phyloP scores from a whole-genome alignment of 2,113 vertebrate species.

The Leptodactylus fuscus region DNA sequence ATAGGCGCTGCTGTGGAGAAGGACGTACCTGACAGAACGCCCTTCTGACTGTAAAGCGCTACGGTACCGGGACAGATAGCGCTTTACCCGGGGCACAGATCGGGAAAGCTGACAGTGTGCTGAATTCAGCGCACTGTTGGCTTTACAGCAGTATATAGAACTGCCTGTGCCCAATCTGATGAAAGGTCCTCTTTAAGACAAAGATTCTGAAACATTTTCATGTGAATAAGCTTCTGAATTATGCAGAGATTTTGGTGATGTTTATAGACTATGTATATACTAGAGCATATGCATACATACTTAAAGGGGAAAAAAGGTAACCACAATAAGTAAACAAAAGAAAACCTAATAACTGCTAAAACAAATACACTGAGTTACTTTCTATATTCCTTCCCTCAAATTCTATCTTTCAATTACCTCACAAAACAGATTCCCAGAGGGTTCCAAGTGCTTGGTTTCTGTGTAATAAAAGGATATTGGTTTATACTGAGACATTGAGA shows the following conservation, averaged over 20 bases:
- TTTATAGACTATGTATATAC: too few species aligned
- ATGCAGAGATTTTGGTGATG: not conserved
- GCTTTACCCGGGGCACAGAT: too few species aligned
- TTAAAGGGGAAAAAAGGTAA: not conserved
- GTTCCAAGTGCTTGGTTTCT: not conserved
- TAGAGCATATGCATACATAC: too few species aligned
- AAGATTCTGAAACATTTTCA: not conserved
- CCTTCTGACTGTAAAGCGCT: too few species aligned
- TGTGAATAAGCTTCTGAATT: not conserved
- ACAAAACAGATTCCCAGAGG: slow-evolving; percentile 26
- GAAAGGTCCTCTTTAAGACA: too few species aligned
- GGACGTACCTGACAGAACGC: too few species aligned
- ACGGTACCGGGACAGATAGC: too few species aligned
- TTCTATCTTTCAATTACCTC: not conserved
- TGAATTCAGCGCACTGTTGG: too few species aligned
- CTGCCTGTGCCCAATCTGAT: too few species aligned
- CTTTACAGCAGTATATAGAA: too few species aligned
- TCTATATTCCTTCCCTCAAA: slow-evolving; percentile 7
- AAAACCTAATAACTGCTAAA: not conserved
- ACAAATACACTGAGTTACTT: not conserved
- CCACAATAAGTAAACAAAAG: not conserved
- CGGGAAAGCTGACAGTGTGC: too few species aligned
- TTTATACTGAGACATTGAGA: not conserved
- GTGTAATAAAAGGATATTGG: not conserved
- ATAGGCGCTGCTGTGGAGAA: too few species aligned